A percentile compares a stretch with the other conserved stretches of the same genome.
Evolutionary conservation across 2,888 invertebrate genomes (phyloP).

Genomic region (Dolichopus griseipennis): DNA sequence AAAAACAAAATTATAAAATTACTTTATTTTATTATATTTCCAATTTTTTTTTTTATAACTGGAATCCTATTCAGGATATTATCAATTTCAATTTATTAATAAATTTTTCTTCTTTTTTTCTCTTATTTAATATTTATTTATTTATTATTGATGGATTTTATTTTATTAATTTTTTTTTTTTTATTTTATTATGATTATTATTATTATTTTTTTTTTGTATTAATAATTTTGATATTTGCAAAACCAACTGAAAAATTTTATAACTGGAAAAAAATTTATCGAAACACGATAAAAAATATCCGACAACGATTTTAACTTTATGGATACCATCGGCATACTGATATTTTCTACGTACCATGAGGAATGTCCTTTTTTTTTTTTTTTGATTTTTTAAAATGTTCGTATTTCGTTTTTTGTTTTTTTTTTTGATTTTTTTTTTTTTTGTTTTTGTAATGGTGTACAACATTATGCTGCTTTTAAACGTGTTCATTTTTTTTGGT

Average conservation of each 20-base stretch:
- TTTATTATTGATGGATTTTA: background rate
- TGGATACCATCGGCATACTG: conserved; percentile 1
- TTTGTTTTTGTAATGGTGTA: background rate
- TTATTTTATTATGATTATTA: background rate
- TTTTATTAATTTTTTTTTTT: background rate
- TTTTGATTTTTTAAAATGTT: background rate
- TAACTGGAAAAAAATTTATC: background rate
- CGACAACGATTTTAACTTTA: conserved; percentile 4
- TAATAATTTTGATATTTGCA: too few species aligned
- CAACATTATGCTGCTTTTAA: background rate
- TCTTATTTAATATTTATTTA: background rate
- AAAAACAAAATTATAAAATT: too few species aligned
- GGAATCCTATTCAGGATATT: background rate
- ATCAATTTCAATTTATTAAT: background rate
- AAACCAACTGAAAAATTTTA: background rate
- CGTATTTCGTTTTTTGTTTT: background rate
- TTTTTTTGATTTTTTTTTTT: background rate
- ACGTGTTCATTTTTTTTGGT: background rate
- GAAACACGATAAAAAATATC: conserved; percentile 1
- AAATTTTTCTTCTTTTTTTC: background rate
- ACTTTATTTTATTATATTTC: background rate
- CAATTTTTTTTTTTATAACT: background rate
- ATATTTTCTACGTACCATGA: conserved; percentile 1
- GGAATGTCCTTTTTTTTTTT: background rate
- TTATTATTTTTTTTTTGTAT: background rate